Evolutionary conservation across 2,113 vertebrate species (phyloP).

Genomic region (Hystrix cristata): DNA sequence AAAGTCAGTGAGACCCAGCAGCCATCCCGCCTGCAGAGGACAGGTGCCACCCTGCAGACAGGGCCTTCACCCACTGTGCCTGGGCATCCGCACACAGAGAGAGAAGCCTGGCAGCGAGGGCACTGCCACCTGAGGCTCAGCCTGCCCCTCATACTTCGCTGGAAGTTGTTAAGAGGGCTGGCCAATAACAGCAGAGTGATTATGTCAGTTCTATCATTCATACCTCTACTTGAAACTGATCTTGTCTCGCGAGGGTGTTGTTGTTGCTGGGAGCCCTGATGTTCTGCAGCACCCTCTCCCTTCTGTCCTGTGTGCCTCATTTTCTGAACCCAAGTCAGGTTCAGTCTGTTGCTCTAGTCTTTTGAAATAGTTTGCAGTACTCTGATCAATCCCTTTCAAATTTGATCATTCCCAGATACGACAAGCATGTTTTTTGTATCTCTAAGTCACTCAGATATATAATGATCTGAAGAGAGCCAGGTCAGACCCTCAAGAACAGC

Average conservation of each 20-base stretch:
- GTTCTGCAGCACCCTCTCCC: not conserved
- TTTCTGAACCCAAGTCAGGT: not conserved
- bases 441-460: not conserved
- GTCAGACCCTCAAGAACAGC: not conserved
- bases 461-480: no score
- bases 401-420: not conserved
- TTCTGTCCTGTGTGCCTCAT: not conserved
- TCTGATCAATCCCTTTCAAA: not conserved
- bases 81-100: not conserved
- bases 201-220: not conserved
- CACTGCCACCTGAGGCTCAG: no score
- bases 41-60: not conserved
- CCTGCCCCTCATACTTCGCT: no score
- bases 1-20: not conserved
- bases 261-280: fast-evolving
- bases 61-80: not conserved
- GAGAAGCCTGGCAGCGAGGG: not conserved
- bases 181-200: not conserved
- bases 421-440: fast-evolving
- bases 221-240: not conserved
- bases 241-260: not conserved
- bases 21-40: not conserved
- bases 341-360: not conserved
- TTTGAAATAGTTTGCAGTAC: not conserved
- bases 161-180: not conserved